Evolutionary conservation across 1,140 invertebrate genomes (phyloP).

Genomic region (Tachypleus tridentatus): DNA sequence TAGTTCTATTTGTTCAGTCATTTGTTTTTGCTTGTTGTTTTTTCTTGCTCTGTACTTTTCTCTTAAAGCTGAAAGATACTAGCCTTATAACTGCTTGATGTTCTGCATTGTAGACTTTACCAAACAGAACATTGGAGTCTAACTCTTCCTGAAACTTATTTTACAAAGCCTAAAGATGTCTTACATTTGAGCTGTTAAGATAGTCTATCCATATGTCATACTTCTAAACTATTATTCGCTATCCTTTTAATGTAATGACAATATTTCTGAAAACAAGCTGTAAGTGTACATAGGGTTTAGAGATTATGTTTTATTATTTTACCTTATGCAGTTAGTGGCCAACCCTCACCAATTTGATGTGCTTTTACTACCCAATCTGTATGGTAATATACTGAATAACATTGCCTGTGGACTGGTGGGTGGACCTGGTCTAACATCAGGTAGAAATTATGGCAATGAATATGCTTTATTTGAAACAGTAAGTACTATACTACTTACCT

Average conservation of each 20-base stretch:
- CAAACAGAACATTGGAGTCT: too few relatives aligned
- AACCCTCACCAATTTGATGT: conserved; percentile 97
- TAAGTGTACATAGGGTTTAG: neutral
- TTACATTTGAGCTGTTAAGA: too few relatives aligned
- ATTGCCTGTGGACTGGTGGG: conserved; percentile 93
- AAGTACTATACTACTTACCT: conserved; percentile 25
- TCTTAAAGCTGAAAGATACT: too few relatives aligned
- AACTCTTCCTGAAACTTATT: too few relatives aligned
- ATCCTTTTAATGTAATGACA: neutral
- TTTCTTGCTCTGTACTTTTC: too few relatives aligned
- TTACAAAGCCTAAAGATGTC: too few relatives aligned
- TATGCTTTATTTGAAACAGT: conserved; percentile 62
- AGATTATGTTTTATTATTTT: conserved; percentile 1
- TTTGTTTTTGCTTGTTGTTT: too few relatives aligned
- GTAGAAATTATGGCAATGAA: conserved; percentile 73
- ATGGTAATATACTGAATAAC: conserved; percentile 95
- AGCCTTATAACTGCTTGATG: too few relatives aligned
- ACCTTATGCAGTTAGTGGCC: conserved; percentile 57
- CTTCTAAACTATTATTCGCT: neutral
- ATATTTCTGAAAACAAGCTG: neutral
- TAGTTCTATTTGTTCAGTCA: too few relatives aligned
- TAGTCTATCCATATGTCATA: too few relatives aligned
- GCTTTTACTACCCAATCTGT: conserved; percentile 95
- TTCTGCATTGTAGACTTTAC: too few relatives aligned
- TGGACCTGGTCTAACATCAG: conserved; percentile 89